phyloP scores from a whole-genome alignment of 2,888 invertebrate species.

The Calliphora vomitoria region DNA sequence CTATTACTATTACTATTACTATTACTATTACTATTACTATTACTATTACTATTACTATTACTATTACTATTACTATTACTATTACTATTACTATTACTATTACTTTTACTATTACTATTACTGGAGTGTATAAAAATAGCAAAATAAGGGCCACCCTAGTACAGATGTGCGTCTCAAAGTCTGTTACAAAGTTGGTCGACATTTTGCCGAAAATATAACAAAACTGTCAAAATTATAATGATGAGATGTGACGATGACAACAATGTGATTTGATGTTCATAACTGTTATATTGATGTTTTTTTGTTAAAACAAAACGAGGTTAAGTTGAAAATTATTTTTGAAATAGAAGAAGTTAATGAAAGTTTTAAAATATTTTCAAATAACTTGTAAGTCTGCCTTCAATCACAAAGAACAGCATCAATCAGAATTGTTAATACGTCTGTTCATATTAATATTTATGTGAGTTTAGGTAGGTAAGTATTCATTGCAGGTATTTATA shows the following conservation, averaged over 20 bases:
- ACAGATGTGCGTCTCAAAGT: background rate
- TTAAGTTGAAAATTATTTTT: no score
- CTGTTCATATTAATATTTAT: no score
- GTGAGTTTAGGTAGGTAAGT: background rate
- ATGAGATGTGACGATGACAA: conserved; percentile 2
- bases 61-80: no score
- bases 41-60: no score
- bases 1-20: no score
- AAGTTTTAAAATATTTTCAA: background rate
- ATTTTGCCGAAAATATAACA: background rate
- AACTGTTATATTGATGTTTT: background rate
- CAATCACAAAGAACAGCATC: background rate
- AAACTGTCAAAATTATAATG: conserved; percentile 27
- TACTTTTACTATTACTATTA: no score
- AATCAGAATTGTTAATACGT: conserved; percentile 9
- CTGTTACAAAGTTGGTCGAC: background rate
- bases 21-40: no score
- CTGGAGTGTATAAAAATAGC: no score
- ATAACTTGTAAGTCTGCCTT: background rate
- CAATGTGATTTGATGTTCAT: conserved; percentile 29
- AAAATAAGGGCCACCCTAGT: no score
- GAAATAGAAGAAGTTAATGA: no score
- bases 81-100: no score
- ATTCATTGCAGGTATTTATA: background rate
- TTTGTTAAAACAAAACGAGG: background rate